Percentiles rank a stretch among this genome's conserved stretches.
phyloP scores from a whole-genome alignment of 2,113 vertebrate species.

The Alces alces region DNA sequence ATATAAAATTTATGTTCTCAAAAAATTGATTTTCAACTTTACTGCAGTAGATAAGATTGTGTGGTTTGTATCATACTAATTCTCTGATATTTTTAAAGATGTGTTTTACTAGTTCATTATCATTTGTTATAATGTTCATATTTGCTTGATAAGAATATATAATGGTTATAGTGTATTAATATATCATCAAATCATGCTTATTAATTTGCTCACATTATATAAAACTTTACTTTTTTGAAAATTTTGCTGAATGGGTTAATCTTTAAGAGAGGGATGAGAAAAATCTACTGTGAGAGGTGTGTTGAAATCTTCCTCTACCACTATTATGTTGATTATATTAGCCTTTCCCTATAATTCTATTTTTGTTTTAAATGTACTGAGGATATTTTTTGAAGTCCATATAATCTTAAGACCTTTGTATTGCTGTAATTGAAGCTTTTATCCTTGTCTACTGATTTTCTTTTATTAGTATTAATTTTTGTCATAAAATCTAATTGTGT shows the following conservation, averaged over 20 bases:
- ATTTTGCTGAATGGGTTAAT: not conserved
- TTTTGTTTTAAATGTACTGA: not conserved
- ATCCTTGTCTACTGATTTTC: slow-evolving; percentile 9
- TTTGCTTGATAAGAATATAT: not conserved
- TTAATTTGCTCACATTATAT: not conserved
- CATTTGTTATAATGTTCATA: not conserved
- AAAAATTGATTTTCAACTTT: slow-evolving; percentile 14
- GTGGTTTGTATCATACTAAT: slow-evolving; percentile 7
- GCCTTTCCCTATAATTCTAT: not conserved
- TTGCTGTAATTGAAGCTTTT: not conserved
- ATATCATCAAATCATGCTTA: not conserved
- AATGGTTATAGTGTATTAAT: not conserved
- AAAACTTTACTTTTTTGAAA: not conserved
- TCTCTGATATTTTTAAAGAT: not conserved
- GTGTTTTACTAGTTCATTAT: not conserved
- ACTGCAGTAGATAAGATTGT: not conserved
- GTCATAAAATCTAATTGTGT: slow-evolving; percentile 1
- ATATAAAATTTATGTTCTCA: slow-evolving; percentile 1
- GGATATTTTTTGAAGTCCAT: not conserved
- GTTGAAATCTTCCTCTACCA: not conserved
- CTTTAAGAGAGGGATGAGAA: not conserved
- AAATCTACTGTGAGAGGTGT: not conserved
- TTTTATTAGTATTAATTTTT: slow-evolving; percentile 39
- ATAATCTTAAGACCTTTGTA: slow-evolving; percentile 3
- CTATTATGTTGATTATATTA: not conserved